phyloP scores from a whole-genome alignment of 2,888 invertebrate species.

The Himalopsyche japonica region DNA sequence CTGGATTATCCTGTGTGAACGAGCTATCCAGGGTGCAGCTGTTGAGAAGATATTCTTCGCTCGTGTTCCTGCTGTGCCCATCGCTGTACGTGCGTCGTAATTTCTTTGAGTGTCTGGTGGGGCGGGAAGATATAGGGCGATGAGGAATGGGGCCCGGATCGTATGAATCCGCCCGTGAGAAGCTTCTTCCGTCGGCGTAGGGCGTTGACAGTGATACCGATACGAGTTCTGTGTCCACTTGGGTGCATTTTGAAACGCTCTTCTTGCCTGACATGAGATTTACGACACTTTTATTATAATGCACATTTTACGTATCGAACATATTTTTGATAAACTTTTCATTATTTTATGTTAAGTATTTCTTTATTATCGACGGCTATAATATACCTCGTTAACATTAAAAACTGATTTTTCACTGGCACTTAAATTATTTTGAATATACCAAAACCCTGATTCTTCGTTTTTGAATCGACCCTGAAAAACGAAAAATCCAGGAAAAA shows the following conservation, averaged over 20 bases:
- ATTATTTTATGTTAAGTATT: no score
- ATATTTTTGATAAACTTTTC: not conserved
- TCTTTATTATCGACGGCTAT: no score
- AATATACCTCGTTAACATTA: no score
- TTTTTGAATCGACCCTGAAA: no score
- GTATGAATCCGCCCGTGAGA: not conserved
- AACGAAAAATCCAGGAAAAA: no score
- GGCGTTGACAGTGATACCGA: constrained; percentile 19
- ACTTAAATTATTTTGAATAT: no score
- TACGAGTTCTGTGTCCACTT: constrained; percentile 40
- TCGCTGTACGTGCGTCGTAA: constrained; percentile 39
- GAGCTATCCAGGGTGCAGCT: constrained; percentile 34
- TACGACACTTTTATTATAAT: not conserved
- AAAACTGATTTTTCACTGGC: no score
- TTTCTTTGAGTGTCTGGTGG: constrained; percentile 21
- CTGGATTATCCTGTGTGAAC: constrained; percentile 21
- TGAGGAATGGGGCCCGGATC: not conserved
- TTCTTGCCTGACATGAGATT: constrained; percentile 48
- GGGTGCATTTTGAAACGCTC: constrained; percentile 39
- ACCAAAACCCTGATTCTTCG: no score
- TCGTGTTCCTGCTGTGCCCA: constrained; percentile 32
- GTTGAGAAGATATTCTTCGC: constrained; percentile 39
- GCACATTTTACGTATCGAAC: not conserved
- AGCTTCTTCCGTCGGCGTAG: not conserved
- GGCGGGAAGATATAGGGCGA: not conserved